Evolutionary conservation across 2,888 invertebrate species (phyloP), one percentile per base, ranked within the genome.

Genomic region (Hypomecis punctinalis): DNA sequence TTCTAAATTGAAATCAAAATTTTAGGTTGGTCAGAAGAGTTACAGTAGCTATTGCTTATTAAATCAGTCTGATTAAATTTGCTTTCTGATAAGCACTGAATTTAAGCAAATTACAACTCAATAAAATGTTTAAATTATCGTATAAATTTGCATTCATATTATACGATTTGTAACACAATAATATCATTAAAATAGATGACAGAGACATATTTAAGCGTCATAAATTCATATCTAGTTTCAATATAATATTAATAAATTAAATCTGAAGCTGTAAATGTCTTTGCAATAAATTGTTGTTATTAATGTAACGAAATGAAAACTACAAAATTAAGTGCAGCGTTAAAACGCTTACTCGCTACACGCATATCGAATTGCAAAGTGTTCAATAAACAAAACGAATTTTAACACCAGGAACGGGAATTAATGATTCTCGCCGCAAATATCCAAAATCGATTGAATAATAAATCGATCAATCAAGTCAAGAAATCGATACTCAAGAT

Each of bases 401-500:
- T 63, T 66, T 57, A 56, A 66, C 55, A 67, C 61, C 49, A 33
- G 55, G 40, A 63, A 46, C 56, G 57, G 43, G 59, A 45, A 48
- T 63, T 47, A 57, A 60, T 63, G 55, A 61, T 66, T 66, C 61
- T 55, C 67, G 63, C 63, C 51, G 65, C 62, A 54, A 64, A 61
- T 61, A 54, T 62, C 66, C 66, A 45, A 63, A 66, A 66, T 66
- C 62, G 64, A 66, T 61, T 63, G 66, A 33, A 68, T 68, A 68
- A 68, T 70, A 66, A 66, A 67, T 59, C 66, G 64, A 70, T 68
- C 66, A 64, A 65, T 70, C 64, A 54, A 62, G 48, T 45, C 40
- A 46, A 56, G 60, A 63, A 63, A 63, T 66, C 66, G 63, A 62
- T 68, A 62, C 61, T 66, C 54, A 56, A 66, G 61, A 61, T 61